A percentile compares a stretch with the other conserved stretches of the same genome.
Conservation (phyloP, 2,888 invertebrate genomes). For the Malthinus seriepunctatus region DNA sequence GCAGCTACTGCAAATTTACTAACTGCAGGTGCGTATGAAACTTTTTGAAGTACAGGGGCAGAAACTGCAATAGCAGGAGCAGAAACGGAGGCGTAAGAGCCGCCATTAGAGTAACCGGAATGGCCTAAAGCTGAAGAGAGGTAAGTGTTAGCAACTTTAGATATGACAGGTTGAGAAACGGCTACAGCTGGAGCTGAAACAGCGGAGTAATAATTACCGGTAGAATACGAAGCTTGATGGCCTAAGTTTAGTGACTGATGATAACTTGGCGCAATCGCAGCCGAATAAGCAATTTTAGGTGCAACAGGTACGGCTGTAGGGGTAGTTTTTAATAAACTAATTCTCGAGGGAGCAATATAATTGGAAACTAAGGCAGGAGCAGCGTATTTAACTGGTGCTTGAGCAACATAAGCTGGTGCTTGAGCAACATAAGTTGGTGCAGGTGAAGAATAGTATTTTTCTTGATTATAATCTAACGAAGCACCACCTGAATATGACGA, state of each 20-base stretch:
- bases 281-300: constrained; percentile 26
- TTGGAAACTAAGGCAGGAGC: constrained; percentile 2
- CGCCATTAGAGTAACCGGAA: neutral
- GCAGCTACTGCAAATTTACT: neutral
- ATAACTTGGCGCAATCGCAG: neutral
- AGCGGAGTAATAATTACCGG: neutral
- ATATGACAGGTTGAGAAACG: constrained; percentile 42
- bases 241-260: neutral
- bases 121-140: neutral
- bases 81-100: constrained; percentile 5
- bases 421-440: neutral
- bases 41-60: too few species aligned
- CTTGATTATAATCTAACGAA: neutral
- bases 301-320: neutral
- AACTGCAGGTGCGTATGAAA: too few species aligned
- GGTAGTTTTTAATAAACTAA: too few species aligned
- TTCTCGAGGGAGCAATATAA: too few species aligned
- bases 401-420: neutral
- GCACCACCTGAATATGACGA: constrained; percentile 14
- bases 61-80: constrained; percentile 5
- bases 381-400: constrained; percentile 1
- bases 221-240: neutral
- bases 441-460: neutral
- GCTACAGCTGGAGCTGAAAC: constrained; percentile 35
- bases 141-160: constrained; percentile 19